phyloP scores from a whole-genome alignment of 2,888 invertebrate genomes.

The Lagria hirta region DNA sequence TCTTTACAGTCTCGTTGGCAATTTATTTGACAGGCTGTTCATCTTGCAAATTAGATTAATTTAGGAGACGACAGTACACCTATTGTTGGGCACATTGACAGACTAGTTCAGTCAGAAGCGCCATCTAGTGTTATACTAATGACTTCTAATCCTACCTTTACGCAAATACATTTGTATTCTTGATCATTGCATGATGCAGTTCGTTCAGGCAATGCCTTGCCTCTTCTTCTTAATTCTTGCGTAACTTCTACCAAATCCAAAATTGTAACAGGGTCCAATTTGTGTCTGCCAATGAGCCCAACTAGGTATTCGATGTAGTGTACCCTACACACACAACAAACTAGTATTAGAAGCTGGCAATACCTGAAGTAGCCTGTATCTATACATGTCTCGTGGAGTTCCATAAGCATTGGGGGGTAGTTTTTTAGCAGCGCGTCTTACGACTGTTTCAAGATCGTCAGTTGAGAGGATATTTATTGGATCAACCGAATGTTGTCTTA shows the following conservation, averaged over 20 bases:
- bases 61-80: conserved; percentile 3
- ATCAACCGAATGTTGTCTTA: conserved; percentile 72
- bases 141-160: conserved; percentile 80
- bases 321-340: conserved; percentile 63
- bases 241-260: conserved; percentile 85
- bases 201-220: conserved; percentile 80
- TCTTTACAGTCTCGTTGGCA: not conserved
- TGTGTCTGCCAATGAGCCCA: conserved; percentile 76
- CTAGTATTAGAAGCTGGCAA: conserved; percentile 10
- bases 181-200: conserved; percentile 81
- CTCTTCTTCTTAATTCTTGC: conserved; percentile 83
- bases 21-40: not conserved
- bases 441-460: conserved; percentile 81
- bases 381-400: conserved; percentile 66
- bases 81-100: conserved; percentile 47
- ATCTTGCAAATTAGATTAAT: conserved; percentile 2
- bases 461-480: conserved; percentile 74
- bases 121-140: conserved; percentile 13
- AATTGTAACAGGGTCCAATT: conserved; percentile 86
- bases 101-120: conserved; percentile 31
- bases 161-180: conserved; percentile 80
- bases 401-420: conserved; percentile 78
- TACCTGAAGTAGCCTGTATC: conserved; percentile 66
- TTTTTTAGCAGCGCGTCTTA: conserved; percentile 71
- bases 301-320: conserved; percentile 97